phyloP scores from a whole-genome alignment of 1,140 invertebrate species.

The Lordiphosa collinella region DNA sequence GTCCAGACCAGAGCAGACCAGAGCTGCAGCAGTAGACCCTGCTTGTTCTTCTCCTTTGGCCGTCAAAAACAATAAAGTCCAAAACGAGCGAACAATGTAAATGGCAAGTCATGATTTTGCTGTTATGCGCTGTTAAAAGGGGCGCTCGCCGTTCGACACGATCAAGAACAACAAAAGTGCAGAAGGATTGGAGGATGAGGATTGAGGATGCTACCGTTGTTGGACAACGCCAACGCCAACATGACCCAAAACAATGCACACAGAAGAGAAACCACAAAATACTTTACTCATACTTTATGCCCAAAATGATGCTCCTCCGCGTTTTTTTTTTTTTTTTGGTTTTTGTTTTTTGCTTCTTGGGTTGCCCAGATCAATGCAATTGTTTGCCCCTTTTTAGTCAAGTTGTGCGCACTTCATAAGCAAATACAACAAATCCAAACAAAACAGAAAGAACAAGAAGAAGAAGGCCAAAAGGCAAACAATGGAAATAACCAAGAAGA shows the following conservation, averaged over 20 bases:
- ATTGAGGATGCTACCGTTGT: constrained; percentile 25
- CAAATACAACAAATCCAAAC: constrained; percentile 65
- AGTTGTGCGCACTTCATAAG: constrained; percentile 76
- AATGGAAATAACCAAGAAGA: constrained; percentile 54
- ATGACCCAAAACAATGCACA: constrained; percentile 72
- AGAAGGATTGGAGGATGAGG: constrained; percentile 32
- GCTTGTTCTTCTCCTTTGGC: constrained; percentile 4
- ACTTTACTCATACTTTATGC: constrained; percentile 77
- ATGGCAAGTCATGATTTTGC: constrained; percentile 79
- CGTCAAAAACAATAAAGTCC: constrained; percentile 79
- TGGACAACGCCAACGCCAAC: constrained; percentile 59
- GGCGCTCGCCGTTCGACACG: constrained; percentile 79
- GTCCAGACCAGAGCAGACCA: constrained; percentile 23
- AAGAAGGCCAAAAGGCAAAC: constrained; percentile 68
- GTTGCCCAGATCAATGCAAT: constrained; percentile 69
- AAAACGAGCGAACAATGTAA: constrained; percentile 79
- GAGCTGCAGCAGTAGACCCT: constrained; percentile 19
- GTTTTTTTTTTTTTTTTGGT: neutral
- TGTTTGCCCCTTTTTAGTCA: constrained; percentile 77
- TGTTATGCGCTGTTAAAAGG: constrained; percentile 79
- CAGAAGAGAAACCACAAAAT: constrained; percentile 49
- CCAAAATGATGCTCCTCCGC: constrained; percentile 57
- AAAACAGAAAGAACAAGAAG: constrained; percentile 23
- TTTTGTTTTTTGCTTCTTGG: neutral
- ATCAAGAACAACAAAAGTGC: constrained; percentile 68